Conservation (phyloP, 2,113 vertebrate genomes). For the Zosterops lateralis region DNA sequence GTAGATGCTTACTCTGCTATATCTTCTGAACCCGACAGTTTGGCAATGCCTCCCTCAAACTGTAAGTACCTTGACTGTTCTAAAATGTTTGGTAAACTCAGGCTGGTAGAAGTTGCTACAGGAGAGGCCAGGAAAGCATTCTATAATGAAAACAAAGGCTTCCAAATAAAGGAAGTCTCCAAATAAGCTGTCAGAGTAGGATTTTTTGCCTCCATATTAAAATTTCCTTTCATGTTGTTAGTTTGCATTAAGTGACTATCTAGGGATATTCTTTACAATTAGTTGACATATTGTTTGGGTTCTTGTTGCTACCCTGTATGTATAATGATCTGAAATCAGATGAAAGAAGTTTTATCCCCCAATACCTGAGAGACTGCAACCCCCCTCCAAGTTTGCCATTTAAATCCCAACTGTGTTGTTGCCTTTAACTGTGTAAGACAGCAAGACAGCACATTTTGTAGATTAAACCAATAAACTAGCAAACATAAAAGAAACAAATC, state of each 20-base stretch:
- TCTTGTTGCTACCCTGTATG: constrained; percentile 25
- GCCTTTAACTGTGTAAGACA: constrained; percentile 79
- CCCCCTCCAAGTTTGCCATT: constrained; percentile 69
- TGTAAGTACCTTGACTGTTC: neutral
- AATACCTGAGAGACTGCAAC: constrained; percentile 43
- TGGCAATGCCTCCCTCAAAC: neutral
- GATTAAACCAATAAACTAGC: constrained; percentile 83
- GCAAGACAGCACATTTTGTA: constrained; percentile 81
- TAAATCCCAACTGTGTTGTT: constrained; percentile 76
- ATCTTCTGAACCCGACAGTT: neutral
- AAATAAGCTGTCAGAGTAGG: neutral
- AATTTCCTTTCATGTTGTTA: constrained; percentile 34
- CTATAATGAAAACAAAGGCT: neutral
- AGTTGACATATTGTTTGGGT: constrained; percentile 26
- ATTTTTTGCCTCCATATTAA: constrained; percentile 30
- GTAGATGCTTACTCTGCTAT: neutral
- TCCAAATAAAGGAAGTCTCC: neutral
- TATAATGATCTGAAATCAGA: constrained; percentile 51
- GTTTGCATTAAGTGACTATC: constrained; percentile 36
- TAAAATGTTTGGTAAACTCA: neutral
- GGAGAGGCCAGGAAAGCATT: neutral
- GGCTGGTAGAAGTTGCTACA: neutral
- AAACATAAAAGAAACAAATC: constrained; percentile 85
- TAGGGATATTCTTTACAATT: constrained; percentile 51
- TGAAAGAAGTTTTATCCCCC: constrained; percentile 35